A percentile compares a stretch with the other conserved stretches of the same genome.
phyloP scores from a whole-genome alignment of 2,888 invertebrate genomes.

The Tetanocera ferruginea region DNA sequence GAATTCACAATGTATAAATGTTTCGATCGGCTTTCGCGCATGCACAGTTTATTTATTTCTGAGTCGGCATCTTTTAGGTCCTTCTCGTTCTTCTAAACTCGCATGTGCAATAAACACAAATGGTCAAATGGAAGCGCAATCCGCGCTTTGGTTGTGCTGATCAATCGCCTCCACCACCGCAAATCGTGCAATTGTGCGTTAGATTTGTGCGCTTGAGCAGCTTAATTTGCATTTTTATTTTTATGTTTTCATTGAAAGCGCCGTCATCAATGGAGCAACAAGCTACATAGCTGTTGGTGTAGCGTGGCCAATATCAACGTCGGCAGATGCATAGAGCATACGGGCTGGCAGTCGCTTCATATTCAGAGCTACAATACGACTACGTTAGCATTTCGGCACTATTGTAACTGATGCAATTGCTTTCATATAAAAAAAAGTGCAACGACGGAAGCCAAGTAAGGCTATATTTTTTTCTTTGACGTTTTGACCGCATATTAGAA shows the following conservation, averaged over 20 bases:
- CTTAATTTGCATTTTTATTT: conserved; percentile 68
- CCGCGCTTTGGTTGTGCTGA: conserved; percentile 29
- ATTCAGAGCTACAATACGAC: neutral
- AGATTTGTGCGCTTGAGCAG: conserved; percentile 62
- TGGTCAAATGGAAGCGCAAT: conserved; percentile 4
- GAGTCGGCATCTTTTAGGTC: neutral
- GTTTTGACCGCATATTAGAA: neutral
- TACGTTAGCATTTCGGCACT: conserved; percentile 51
- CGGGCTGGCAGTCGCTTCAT: conserved; percentile 7
- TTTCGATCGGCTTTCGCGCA: neutral
- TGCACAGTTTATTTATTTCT: neutral
- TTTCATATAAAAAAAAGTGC: neutral
- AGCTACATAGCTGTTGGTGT: conserved; percentile 50
- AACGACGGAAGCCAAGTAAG: conserved; percentile 6
- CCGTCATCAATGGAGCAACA: conserved; percentile 60
- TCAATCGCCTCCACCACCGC: conserved; percentile 51
- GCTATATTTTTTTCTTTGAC: conserved; percentile 2
- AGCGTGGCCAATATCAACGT: conserved; percentile 57
- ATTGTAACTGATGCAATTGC: conserved; percentile 21
- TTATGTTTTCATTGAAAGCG: conserved; percentile 67
- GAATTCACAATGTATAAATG: neutral
- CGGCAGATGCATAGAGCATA: conserved; percentile 62
- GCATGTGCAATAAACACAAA: conserved; percentile 10
- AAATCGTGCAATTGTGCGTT: conserved; percentile 61
- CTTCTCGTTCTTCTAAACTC: neutral